Conservation (phyloP, 2,113 vertebrate genomes). For the Oreochromis aureus region DNA sequence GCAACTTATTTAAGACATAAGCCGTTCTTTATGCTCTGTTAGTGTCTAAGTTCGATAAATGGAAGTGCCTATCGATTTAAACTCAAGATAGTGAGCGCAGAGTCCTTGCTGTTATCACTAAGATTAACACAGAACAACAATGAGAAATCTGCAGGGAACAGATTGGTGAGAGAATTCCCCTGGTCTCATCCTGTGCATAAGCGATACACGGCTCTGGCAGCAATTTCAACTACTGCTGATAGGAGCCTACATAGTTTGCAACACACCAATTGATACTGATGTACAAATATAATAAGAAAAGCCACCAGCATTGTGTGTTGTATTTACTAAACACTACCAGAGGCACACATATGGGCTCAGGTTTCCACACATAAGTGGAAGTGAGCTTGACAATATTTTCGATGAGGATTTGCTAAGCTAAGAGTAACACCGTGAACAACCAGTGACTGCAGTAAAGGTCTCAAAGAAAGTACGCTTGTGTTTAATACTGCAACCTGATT, state of each 20-base stretch:
- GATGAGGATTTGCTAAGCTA: not conserved
- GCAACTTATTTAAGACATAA: constrained; percentile 39
- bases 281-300: not conserved
- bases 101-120: constrained; percentile 7
- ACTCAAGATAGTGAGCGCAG: constrained; percentile 10
- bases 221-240: not conserved
- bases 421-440: not conserved
- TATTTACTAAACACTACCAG: not conserved
- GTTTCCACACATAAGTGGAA: not conserved
- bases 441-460: not conserved
- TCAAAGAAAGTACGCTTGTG: not conserved
- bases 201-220: not conserved
- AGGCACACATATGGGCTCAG: not conserved
- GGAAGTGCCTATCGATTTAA: constrained; percentile 37
- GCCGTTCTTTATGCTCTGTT: constrained; percentile 7
- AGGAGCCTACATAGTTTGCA: not conserved
- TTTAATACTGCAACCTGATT: not conserved
- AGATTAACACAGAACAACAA: constrained; percentile 43
- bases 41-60: constrained; percentile 32
- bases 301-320: not conserved
- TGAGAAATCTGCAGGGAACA: constrained; percentile 6
- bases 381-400: not conserved
- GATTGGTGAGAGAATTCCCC: constrained; percentile 1
- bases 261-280: not conserved
- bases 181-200: not conserved